Conservation (phyloP, 2,113 vertebrate genomes). For the Chaetorhynchus papuensis region DNA sequence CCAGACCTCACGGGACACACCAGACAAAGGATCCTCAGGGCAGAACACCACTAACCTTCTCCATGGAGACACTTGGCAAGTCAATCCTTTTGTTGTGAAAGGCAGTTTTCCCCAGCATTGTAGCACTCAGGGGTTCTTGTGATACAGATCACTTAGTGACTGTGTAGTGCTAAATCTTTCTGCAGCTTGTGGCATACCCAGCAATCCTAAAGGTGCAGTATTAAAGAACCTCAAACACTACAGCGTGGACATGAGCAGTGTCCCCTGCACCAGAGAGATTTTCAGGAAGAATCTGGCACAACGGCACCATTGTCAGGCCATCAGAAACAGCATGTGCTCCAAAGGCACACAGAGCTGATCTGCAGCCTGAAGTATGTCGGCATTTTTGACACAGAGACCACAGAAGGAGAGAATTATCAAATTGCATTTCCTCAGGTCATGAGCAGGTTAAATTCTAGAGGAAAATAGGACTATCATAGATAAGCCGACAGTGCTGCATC, state of each 20-base stretch:
- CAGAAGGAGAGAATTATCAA: slow-evolving; percentile 4
- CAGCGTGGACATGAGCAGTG: background rate
- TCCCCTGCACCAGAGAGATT: background rate
- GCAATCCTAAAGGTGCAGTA: background rate
- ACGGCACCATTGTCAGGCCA: fast-evolving
- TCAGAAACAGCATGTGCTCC: background rate
- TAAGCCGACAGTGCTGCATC: background rate
- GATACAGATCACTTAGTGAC: background rate
- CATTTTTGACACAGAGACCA: background rate
- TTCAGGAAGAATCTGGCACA: background rate
- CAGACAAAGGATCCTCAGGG: background rate
- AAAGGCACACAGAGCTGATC: background rate
- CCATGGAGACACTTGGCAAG: background rate
- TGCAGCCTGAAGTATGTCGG: background rate
- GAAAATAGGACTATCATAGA: background rate
- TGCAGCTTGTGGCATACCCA: background rate
- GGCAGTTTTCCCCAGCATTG: background rate
- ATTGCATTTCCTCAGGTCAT: background rate
- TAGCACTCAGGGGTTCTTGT: background rate
- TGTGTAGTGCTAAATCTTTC: background rate
- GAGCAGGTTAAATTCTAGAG: slow-evolving; percentile 29
- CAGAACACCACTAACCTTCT: background rate
- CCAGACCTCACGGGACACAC: background rate
- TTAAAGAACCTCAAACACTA: background rate
- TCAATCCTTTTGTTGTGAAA: background rate